Percentiles rank a stretch among this genome's conserved stretches.
phyloP scores from a whole-genome alignment of 2,888 invertebrate genomes.

The Campoletis raptor region DNA sequence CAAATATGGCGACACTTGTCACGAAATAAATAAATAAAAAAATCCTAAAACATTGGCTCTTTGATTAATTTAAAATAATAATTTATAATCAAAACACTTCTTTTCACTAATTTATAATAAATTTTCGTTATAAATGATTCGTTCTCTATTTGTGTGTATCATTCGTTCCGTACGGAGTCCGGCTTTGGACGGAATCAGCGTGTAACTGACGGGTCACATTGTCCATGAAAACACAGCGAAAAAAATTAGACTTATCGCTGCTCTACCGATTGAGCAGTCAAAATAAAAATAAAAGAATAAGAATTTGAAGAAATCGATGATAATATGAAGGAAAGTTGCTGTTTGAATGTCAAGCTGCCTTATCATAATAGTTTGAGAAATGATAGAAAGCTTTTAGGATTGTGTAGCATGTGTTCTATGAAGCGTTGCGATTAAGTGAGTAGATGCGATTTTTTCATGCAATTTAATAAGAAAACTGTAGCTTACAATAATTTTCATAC shows the following conservation, averaged over 20 bases:
- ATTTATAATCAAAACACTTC: background rate
- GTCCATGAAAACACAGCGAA: constrained; percentile 55
- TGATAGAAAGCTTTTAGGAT: constrained; percentile 34
- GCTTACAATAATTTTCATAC: constrained; percentile 62
- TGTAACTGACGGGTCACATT: constrained; percentile 6
- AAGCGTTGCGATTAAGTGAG: constrained; percentile 45
- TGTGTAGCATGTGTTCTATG: constrained; percentile 13
- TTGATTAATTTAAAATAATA: background rate
- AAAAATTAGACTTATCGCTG: constrained; percentile 55
- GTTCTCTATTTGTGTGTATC: background rate
- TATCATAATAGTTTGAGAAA: constrained; percentile 53
- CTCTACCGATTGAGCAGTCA: constrained; percentile 62
- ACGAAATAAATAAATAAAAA: background rate
- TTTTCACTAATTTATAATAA: background rate
- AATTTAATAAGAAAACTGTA: constrained; percentile 57
- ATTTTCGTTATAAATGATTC: background rate
- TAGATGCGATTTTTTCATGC: constrained; percentile 49
- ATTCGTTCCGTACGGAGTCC: background rate
- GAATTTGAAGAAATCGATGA: constrained; percentile 3
- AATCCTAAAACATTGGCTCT: background rate
- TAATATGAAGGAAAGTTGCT: constrained; percentile 14
- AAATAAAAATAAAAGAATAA: constrained; percentile 40
- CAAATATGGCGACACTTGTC: background rate
- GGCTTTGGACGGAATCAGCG: constrained; percentile 14
- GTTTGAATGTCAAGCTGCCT: constrained; percentile 47